Evolutionary conservation across 2,888 invertebrate genomes (phyloP).

Genomic region (Eretmocerus hayati): DNA sequence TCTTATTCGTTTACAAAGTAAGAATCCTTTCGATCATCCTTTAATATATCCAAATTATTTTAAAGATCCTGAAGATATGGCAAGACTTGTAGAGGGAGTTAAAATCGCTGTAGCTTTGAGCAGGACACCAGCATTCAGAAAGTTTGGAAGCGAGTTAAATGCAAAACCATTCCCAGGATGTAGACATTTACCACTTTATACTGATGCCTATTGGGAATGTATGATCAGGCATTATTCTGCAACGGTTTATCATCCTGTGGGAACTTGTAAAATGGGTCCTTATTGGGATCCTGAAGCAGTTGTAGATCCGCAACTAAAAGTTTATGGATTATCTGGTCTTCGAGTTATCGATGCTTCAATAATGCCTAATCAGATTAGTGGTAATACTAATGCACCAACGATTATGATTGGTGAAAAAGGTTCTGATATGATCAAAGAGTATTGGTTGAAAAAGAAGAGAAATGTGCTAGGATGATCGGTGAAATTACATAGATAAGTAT

Average conservation of each 20-base stretch:
- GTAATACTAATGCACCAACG: conserved; percentile 78
- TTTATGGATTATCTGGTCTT: conserved; percentile 72
- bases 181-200: conserved; percentile 57
- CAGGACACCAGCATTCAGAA: conserved; percentile 67
- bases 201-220: conserved; percentile 80
- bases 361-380: conserved; percentile 79
- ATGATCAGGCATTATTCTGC: conserved; percentile 73
- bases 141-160: conserved; percentile 66
- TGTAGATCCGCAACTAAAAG: conserved; percentile 70
- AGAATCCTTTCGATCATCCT: conserved; percentile 82
- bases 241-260: conserved; percentile 81
- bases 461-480: no score
- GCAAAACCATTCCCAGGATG: conserved; percentile 73
- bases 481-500: no score
- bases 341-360: conserved; percentile 80
- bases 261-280: conserved; percentile 86
- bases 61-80: conserved; percentile 69
- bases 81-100: conserved; percentile 75
- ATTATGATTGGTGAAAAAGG: conserved; percentile 91
- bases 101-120: conserved; percentile 79
- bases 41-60: conserved; percentile 90
- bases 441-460: conserved; percentile 55
- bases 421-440: conserved; percentile 78
- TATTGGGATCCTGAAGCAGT: conserved; percentile 78
- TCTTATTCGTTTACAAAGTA: conserved; percentile 69